Evolutionary conservation across 1,140 invertebrate genomes (phyloP), one percentile per base, ranked within the genome.

Genomic region (Atta cephalotes): DNA sequence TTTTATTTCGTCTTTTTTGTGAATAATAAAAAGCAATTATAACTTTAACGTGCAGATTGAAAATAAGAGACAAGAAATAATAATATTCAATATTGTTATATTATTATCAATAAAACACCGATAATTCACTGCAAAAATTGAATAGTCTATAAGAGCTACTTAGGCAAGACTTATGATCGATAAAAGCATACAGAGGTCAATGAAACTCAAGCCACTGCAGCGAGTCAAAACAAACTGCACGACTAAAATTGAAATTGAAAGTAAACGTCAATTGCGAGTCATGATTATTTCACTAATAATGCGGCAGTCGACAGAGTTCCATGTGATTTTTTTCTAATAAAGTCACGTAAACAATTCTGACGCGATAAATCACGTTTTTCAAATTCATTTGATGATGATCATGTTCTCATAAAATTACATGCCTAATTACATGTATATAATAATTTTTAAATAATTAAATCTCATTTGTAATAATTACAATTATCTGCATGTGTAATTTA

Each of bases 251-350:
- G 60, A 65, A 65, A 79, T 79, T 12, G 60, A 66, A 79, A 79
- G 77, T 51, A 66, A 31, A n/a, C 39, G 12, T 31, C 10, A 45
- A 63, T 14, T 35, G 60, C 25, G 18, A 51, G 9, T 51, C 77
- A 25, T 49, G 25, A 78, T 79, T 66, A 66, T 79, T 79, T 79
- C 60, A 7, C 39, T 66, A 79, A 66, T 45, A 79, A 31, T 51
- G 45, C 60, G 16, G 63, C 21, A 10, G 7, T 18, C 7, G 35
- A 39, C 35, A 39, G 7, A 7, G 25, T 9, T 31, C 25, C 31
- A 21, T 21, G 31, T 45, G 74, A 77, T 78, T 65, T 65, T 56
- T 65, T 65, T 16, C 10, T 31, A 78, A 49, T 78, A 78, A 7
- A 25, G 62, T 2, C 39, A 28, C 63, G 21, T 49, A 28, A 78